These are phyloP conservation scores for Penaeus vannamei DNA, from an alignment of 1,140 invertebrate species.

Conservation along the genomic window DNA sequence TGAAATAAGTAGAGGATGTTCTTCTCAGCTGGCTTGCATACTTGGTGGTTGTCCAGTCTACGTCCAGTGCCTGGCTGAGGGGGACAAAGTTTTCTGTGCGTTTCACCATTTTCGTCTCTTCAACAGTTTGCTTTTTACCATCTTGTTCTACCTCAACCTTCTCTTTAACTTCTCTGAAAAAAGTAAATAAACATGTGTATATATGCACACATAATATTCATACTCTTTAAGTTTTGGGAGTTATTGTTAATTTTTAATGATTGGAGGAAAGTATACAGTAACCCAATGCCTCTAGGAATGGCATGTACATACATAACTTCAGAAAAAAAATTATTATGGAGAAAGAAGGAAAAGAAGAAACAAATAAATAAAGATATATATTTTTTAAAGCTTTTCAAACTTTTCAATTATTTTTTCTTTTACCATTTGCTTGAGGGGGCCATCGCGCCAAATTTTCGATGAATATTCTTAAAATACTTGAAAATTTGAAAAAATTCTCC, in stretches of 20 bases:
- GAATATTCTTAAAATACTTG: too few species aligned
- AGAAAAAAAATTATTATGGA: too few species aligned
- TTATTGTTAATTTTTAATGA: not conserved
- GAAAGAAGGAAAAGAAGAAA: too few species aligned
- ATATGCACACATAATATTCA: not conserved
- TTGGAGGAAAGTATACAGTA: not conserved
- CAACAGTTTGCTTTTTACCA: slow-evolving; percentile 69
- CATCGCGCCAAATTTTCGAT: too few species aligned
- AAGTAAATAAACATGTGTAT: not conserved
- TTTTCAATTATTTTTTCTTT: too few species aligned
- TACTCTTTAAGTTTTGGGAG: not conserved
- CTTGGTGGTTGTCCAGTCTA: slow-evolving; percentile 75
- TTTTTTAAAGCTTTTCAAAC: too few species aligned
- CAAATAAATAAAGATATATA: too few species aligned
- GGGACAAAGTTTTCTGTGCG: slow-evolving; percentile 77
- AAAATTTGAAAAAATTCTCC: too few species aligned
- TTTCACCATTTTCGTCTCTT: slow-evolving; percentile 69
- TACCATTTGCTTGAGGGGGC: too few species aligned
- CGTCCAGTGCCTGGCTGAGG: slow-evolving; percentile 80
- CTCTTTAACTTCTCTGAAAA: slow-evolving; percentile 60
- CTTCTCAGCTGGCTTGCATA: slow-evolving; percentile 72
- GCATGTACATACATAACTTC: too few species aligned
- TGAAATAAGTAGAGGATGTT: slow-evolving; percentile 72
- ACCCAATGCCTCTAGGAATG: too few species aligned
- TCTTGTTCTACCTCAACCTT: slow-evolving; percentile 53